Evolutionary conservation across 2,888 invertebrate genomes (phyloP), one percentile per base, ranked within the genome.

Genomic region (Xestia xanthographa): DNA sequence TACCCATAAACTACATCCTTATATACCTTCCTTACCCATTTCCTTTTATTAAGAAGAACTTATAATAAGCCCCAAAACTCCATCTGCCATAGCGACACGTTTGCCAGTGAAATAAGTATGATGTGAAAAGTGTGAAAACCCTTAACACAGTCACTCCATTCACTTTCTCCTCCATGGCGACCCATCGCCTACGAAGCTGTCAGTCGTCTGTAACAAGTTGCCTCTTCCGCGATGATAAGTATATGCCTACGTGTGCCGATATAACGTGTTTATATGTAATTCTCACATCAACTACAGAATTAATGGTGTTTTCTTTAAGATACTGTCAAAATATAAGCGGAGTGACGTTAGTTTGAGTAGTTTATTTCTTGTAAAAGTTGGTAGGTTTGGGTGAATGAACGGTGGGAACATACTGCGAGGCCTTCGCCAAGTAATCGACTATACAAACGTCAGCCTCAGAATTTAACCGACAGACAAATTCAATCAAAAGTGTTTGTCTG

Each of bases 221-320:
- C 60, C 48, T 66, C 82, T 85, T 83, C 83, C 82, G 82, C 58
- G 62, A 74, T 83, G 77, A 70, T 72, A 85, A 73, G 77, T 82
- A 66, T 79, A 77, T 73, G 45, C 45, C 53, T 53, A 41, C 80
- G n/a, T 63, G 72, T 72, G 66, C 60, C 56, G 67, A 66, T 63
- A 66, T 83, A 82, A 82, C 77, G n/a, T 68, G 78, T 82, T 85
- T 56, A 20, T 58, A 72, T 74, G 41, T 17, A 45, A 66, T 78
- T 83, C 67, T 62, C 73, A 69, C 71, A 77, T 71, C 53, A 66
- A 62, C 41, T 50, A 45, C 2, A n/a, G 45, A 73, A 77, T 63
- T 66, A 65, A 77, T 72, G 50, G 29, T 66, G 43, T 69, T 72
- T 70, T 63, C 63, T 58, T 75, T 67, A 22, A 62, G 53, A 78